Percentiles rank a stretch among this genome's conserved stretches.
Evolutionary conservation across 2,888 invertebrate genomes (phyloP).

Genomic region (Aporophyla nigra): DNA sequence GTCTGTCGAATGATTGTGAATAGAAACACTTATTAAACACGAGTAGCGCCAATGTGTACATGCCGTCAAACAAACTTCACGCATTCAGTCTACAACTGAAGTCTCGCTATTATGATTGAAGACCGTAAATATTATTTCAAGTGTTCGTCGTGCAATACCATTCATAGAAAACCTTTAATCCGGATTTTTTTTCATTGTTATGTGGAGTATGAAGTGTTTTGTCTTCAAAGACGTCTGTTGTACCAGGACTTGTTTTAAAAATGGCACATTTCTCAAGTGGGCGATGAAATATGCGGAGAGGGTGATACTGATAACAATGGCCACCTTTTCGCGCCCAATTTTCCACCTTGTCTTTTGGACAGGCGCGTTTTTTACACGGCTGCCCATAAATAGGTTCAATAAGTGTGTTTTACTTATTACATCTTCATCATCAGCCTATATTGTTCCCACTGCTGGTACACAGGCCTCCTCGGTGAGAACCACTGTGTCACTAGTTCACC

Average conservation of each 20-base stretch:
- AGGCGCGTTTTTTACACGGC: neutral
- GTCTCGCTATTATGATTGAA: conserved; percentile 5
- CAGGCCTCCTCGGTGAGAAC: no score
- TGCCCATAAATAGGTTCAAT: no score
- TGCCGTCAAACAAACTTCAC: conserved; percentile 20
- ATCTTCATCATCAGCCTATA: no score
- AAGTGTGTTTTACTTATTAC: no score
- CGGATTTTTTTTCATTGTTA: neutral
- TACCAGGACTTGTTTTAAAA: no score
- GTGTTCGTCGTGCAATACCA: conserved; percentile 3
- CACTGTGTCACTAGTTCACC: no score
- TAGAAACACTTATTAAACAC: no score
- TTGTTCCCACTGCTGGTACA: no score
- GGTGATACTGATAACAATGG: neutral
- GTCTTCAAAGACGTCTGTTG: neutral
- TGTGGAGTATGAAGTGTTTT: neutral
- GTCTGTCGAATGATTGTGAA: no score
- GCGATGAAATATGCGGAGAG: neutral
- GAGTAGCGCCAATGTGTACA: neutral
- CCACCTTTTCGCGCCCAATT: neutral
- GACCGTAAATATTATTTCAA: conserved; percentile 28
- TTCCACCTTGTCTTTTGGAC: neutral
- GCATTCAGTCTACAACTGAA: conserved; percentile 13
- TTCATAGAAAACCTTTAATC: conserved; percentile 4
- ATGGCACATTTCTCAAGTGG: neutral